Percentiles rank a stretch among this genome's conserved stretches.
Conservation (phyloP, 2,888 invertebrate species). For the Thymelicus lineola region DNA sequence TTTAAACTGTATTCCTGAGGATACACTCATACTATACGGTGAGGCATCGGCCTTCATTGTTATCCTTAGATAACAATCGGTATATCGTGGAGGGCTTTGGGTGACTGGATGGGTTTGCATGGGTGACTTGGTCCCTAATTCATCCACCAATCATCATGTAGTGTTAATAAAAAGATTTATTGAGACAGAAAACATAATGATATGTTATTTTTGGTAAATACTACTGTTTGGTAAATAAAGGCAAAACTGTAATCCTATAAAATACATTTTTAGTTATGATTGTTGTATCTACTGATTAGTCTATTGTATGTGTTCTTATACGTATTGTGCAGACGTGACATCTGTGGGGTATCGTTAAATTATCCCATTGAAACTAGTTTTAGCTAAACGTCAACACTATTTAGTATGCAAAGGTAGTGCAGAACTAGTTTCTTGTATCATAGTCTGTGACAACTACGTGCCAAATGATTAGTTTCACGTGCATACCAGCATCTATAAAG, state of each 20-base stretch:
- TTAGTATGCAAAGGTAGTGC: neutral
- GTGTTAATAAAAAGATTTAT: too few relatives aligned
- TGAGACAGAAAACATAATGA: neutral
- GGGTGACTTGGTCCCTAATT: too few relatives aligned
- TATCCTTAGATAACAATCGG: too few relatives aligned
- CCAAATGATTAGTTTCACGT: constrained; percentile 6
- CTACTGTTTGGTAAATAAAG: neutral
- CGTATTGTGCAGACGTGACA: neutral
- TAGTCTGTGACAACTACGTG: constrained; percentile 3
- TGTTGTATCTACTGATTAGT: neutral
- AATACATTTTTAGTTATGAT: neutral
- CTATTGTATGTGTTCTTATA: neutral
- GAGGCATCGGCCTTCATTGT: too few relatives aligned
- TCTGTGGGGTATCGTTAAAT: neutral
- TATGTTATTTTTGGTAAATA: neutral
- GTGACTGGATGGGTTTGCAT: too few relatives aligned
- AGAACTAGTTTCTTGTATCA: neutral
- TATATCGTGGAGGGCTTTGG: too few relatives aligned
- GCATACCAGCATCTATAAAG: neutral
- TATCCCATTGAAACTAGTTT: neutral
- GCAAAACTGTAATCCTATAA: neutral
- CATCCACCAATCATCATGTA: too few relatives aligned
- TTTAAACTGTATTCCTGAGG: too few relatives aligned
- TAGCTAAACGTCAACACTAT: neutral
- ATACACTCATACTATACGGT: too few relatives aligned